A percentile compares a stretch with the other conserved stretches of the same genome.
phyloP scores from a whole-genome alignment of 2,888 invertebrate species.

The Cephus rjabovi region DNA sequence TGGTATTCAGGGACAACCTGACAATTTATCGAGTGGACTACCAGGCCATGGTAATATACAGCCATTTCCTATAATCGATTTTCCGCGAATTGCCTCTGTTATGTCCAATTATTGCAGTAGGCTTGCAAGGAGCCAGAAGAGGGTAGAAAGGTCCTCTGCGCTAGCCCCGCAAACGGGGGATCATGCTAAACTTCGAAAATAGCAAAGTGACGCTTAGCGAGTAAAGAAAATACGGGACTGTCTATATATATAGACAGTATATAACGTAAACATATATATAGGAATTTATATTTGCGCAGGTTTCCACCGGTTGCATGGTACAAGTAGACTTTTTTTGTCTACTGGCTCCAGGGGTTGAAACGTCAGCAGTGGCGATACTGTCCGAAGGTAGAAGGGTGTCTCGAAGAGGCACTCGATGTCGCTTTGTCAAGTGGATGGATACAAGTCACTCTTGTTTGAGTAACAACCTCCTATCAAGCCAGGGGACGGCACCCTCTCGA shows the following conservation, averaged over 20 bases:
- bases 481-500: background rate
- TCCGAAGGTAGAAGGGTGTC: background rate
- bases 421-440: slow-evolving; percentile 32
- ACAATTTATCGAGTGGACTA: background rate
- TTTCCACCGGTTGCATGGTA: background rate
- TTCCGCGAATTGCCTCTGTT: slow-evolving; percentile 60
- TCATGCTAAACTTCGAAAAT: background rate
- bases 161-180: background rate
- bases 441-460: slow-evolving; percentile 37
- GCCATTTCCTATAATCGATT: slow-evolving; percentile 61
- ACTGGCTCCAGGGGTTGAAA: background rate
- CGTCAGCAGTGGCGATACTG: background rate
- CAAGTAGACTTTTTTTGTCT: background rate
- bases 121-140: slow-evolving; percentile 37
- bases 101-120: slow-evolving; percentile 59
- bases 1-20: background rate
- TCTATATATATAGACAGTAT: background rate
- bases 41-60: slow-evolving; percentile 10
- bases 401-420: slow-evolving; percentile 29
- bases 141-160: background rate
- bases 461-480: slow-evolving; percentile 14
- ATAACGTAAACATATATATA: background rate
- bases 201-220: background rate
- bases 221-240: too few species aligned
- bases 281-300: background rate